phyloP scores from a whole-genome alignment of 2,888 invertebrate genomes.

The Phengaris alcon region DNA sequence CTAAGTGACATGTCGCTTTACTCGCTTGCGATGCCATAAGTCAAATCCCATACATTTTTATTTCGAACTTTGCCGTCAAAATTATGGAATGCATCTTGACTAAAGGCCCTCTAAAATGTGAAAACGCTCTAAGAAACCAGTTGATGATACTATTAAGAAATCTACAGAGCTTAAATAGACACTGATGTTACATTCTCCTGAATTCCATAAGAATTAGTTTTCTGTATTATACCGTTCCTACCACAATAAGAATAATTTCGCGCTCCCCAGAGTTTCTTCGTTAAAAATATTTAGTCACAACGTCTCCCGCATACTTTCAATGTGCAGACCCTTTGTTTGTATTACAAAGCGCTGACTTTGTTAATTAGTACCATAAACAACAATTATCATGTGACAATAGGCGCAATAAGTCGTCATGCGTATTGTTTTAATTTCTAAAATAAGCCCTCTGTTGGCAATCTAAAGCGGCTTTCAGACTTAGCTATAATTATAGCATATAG shows the following conservation, averaged over 20 bases:
- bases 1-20: too few relatives aligned
- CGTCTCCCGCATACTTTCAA: constrained; percentile 24
- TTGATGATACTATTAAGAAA: not conserved
- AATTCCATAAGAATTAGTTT: not conserved
- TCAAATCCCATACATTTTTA: too few relatives aligned
- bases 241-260: constrained; percentile 27
- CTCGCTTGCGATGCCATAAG: too few relatives aligned
- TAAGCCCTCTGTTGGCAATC: not conserved
- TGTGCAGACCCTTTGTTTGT: constrained; percentile 24
- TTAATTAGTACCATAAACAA: constrained; percentile 28
- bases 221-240: not conserved
- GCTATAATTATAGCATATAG: too few relatives aligned
- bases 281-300: constrained; percentile 30
- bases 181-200: not conserved
- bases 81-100: too few relatives aligned
- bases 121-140: too few relatives aligned
- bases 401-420: constrained; percentile 16
- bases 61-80: too few relatives aligned
- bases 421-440: constrained; percentile 21
- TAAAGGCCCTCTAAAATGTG: too few relatives aligned
- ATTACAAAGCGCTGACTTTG: constrained; percentile 20
- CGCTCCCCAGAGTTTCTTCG: constrained; percentile 26
- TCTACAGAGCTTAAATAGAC: not conserved
- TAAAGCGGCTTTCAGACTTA: too few relatives aligned
- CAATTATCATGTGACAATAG: constrained; percentile 27